These are phyloP conservation scores for Drosophila tristis DNA, from an alignment of 1,140 invertebrate species.

Conservation along the genomic window DNA sequence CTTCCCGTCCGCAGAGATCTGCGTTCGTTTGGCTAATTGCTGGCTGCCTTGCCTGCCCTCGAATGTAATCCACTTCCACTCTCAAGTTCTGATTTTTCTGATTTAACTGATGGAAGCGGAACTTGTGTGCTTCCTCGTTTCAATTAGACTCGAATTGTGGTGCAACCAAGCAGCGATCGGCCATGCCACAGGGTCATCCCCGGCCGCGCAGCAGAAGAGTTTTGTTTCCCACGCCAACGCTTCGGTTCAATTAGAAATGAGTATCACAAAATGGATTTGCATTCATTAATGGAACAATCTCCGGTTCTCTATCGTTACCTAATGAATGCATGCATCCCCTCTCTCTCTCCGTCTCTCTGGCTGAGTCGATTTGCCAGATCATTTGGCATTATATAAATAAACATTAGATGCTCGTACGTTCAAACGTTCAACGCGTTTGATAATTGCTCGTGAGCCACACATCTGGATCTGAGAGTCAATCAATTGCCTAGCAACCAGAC, in stretches of 20 bases:
- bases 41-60: constrained; percentile 45
- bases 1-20: constrained; percentile 29
- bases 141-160: constrained; percentile 60
- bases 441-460: constrained; percentile 54
- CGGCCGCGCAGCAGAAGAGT: neutral
- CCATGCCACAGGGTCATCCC: constrained; percentile 49
- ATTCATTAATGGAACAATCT: constrained; percentile 56
- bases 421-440: constrained; percentile 34
- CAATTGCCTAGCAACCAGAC: too few species aligned
- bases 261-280: constrained; percentile 26
- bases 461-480: constrained; percentile 18
- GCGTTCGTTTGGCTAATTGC: constrained; percentile 1
- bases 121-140: constrained; percentile 46
- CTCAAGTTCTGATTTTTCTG: constrained; percentile 1
- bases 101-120: constrained; percentile 21
- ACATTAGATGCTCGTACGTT: constrained; percentile 54
- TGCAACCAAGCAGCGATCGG: constrained; percentile 51
- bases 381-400: constrained; percentile 63
- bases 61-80: constrained; percentile 70
- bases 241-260: neutral
- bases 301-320: constrained; percentile 35
- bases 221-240: constrained; percentile 59
- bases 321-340: constrained; percentile 32
- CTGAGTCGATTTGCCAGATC: constrained; percentile 34
- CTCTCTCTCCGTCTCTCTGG: neutral